Conservation (phyloP, 2,113 vertebrate species). For the Oreocharis arfaki region DNA sequence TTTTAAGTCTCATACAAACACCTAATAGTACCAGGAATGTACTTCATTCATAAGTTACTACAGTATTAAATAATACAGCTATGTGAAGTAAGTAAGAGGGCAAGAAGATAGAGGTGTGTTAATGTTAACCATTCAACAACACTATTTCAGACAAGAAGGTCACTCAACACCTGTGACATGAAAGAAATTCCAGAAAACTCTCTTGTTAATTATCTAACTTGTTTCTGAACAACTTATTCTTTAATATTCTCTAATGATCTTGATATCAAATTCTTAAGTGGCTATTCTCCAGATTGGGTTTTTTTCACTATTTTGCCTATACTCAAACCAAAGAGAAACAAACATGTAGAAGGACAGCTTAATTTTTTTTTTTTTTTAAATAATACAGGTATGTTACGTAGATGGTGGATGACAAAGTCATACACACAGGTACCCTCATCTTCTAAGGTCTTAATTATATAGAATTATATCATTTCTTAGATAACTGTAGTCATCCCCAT, state of each 20-base stretch:
- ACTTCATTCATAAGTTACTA: no score
- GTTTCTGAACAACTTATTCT: neutral
- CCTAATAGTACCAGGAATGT: neutral
- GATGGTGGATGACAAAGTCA: neutral
- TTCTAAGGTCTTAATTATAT: neutral
- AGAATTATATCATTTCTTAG: neutral
- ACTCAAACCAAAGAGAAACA: neutral
- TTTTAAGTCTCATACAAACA: neutral
- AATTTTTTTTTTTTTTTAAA: neutral
- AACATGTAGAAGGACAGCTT: neutral
- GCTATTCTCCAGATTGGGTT: neutral
- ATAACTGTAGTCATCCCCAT: neutral
- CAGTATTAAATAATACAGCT: no score
- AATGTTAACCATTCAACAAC: neutral
- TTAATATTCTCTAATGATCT: neutral
- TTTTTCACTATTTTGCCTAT: neutral
- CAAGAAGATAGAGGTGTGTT: neutral
- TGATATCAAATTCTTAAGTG: neutral
- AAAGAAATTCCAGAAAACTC: neutral
- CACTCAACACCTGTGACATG: no score
- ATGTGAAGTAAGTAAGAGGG: neutral
- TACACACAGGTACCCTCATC: neutral
- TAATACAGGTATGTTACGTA: neutral
- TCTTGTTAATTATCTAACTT: neutral
- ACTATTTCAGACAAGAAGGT: neutral